Percentiles rank a stretch among this genome's conserved stretches.
These are phyloP conservation scores for Yponomeuta plumbellus DNA, from an alignment of 2,888 invertebrate genomes.

Conservation along the genomic window DNA sequence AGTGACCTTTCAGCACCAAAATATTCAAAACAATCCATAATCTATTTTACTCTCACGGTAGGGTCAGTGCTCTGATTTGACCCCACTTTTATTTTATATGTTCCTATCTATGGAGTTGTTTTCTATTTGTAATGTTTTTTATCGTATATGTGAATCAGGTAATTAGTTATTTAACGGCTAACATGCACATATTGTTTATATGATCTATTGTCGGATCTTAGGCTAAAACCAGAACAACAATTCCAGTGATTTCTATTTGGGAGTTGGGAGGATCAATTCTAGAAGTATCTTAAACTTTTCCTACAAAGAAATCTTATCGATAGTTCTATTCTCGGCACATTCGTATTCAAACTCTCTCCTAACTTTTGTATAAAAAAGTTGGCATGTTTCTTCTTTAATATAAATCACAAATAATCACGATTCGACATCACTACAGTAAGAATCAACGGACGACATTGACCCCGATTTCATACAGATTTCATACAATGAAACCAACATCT, in stretches of 20 bases:
- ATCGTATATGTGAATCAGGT: too few species aligned
- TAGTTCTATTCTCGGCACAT: background rate
- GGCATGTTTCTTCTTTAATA: background rate
- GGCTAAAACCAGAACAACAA: background rate
- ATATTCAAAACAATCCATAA: constrained; percentile 18
- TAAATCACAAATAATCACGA: constrained; percentile 1
- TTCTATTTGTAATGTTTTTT: too few species aligned
- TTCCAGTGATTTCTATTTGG: background rate
- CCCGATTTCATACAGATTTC: background rate
- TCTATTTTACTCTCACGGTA: background rate
- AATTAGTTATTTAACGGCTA: too few species aligned
- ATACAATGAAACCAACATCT: background rate
- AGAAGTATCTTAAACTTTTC: background rate
- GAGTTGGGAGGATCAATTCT: background rate
- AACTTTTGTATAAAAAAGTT: background rate
- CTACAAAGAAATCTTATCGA: background rate
- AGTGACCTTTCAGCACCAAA: constrained; percentile 30
- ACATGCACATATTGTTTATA: background rate
- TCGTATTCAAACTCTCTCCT: background rate
- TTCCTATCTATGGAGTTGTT: background rate
- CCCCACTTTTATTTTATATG: background rate
- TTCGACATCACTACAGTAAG: background rate
- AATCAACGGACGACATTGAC: background rate
- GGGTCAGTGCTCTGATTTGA: background rate
- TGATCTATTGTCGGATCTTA: background rate